Evolutionary conservation across 1,140 invertebrate species (phyloP), one percentile per base, ranked within the genome.

Genomic region (Drosophila mayri): DNA sequence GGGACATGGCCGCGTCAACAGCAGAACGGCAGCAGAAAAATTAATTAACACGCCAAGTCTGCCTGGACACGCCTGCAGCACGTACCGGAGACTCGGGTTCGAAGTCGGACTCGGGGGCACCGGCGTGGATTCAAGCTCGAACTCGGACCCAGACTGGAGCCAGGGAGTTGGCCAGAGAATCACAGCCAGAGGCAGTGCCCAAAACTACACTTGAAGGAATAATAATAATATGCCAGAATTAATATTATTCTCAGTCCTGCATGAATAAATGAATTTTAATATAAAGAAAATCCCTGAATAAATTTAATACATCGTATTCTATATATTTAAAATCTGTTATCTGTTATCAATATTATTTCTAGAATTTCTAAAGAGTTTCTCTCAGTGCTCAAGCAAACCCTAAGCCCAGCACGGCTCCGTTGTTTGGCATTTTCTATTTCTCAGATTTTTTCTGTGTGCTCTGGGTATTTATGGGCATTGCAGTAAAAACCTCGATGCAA

Each of bases 1-100:
- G n/a, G 22, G 52, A 43, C 30, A 50, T 65, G 73, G 63, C 18
- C 59, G 37, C 78, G 67, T 63, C 81, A 85, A 70, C 63, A 76
- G 38, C 78, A 62, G 55, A 52, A 77, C 49, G 63, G 64, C 59
- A 68, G 59, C 72, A 80, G 35, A 77, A 60, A 68, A 85, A 78
- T 85, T 85, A 85, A 85, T 85, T 81, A 85, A 77, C 76, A 64
- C 77, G 38, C 67, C 61, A 65, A 79, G 81, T 63, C 76, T 60
- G 62, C 54, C 44, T 72, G 64, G 77, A 63, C 77, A 76, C 64
- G 77, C 76, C 63, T 76, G 58, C 72, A 84, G 59, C 81, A 78
- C 77, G 82, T 77, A 85, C 57, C 78, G 66, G 12, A 70, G 68
- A 63, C 65, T 18, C 60, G 43, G 46, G 46, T 18, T 76, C n/a